phyloP scores from a whole-genome alignment of 2,888 invertebrate genomes.

The Leptinotarsa juncta region DNA sequence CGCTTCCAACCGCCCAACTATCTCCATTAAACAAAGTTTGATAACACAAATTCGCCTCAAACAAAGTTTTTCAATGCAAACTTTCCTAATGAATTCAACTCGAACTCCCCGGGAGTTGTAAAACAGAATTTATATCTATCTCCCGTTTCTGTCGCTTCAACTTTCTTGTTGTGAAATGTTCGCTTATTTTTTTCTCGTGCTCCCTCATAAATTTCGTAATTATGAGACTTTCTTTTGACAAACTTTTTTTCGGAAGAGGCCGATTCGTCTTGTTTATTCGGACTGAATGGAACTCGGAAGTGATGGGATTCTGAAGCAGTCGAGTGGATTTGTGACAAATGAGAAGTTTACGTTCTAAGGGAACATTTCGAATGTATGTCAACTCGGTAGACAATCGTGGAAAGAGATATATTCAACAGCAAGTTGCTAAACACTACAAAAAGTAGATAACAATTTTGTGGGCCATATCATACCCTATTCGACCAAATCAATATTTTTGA shows the following conservation, averaged over 20 bases:
- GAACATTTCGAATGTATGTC: too few species aligned
- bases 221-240: background rate
- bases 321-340: background rate
- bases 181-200: conserved; percentile 1
- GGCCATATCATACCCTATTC: too few species aligned
- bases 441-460: too few species aligned
- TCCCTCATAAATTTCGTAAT: conserved; percentile 15
- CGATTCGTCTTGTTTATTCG: conserved; percentile 6
- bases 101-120: conserved; percentile 42
- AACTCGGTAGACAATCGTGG: too few species aligned
- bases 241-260: background rate
- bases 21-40: conserved; percentile 54
- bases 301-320: conserved; percentile 1
- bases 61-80: conserved; percentile 47
- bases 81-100: conserved; percentile 49
- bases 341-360: too few species aligned
- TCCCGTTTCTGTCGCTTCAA: conserved; percentile 1
- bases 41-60: conserved; percentile 46
- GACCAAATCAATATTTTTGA: too few species aligned
- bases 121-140: conserved; percentile 44
- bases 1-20: conserved; percentile 47
- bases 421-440: too few species aligned
- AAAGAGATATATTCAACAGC: too few species aligned
- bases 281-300: conserved; percentile 9
- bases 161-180: conserved; percentile 40